Conservation (phyloP, 2,888 invertebrate genomes). For the Agrotis ipsilon region DNA sequence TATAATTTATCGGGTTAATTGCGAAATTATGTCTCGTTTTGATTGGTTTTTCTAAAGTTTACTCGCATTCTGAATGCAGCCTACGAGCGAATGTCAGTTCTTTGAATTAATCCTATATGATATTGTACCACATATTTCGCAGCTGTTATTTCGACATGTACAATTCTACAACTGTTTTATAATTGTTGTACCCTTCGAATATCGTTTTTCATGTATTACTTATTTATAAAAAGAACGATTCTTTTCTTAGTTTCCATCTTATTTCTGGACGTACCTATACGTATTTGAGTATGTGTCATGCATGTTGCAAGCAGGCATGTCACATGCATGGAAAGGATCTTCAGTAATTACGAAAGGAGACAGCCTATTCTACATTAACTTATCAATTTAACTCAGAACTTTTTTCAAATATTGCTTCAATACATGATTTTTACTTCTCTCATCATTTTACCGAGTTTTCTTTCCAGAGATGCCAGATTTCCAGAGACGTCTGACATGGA, state of each 20-base stretch:
- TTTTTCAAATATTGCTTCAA: no score
- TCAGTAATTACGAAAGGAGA: no score
- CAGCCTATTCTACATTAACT: no score
- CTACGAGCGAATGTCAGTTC: slow-evolving; percentile 21
- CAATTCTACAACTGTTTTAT: neutral
- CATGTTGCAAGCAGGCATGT: no score
- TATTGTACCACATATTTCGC: slow-evolving; percentile 26
- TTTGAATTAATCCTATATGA: slow-evolving; percentile 19
- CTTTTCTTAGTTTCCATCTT: neutral
- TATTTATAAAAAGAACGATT: neutral
- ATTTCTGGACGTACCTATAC: neutral
- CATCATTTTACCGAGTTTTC: neutral
- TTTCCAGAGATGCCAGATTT: neutral
- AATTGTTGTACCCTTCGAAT: neutral
- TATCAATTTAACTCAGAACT: no score
- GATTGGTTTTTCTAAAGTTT: slow-evolving; percentile 50
- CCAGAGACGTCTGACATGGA: no score
- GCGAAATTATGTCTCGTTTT: slow-evolving; percentile 40
- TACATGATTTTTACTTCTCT: no score
- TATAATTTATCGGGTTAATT: slow-evolving; percentile 62
- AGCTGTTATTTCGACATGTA: slow-evolving; percentile 22
- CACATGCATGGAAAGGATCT: no score
- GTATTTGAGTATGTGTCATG: no score
- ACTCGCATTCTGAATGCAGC: slow-evolving; percentile 31
- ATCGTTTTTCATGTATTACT: neutral